Conservation (phyloP, 2,888 invertebrate genomes). For the Corythucha ciliata region DNA sequence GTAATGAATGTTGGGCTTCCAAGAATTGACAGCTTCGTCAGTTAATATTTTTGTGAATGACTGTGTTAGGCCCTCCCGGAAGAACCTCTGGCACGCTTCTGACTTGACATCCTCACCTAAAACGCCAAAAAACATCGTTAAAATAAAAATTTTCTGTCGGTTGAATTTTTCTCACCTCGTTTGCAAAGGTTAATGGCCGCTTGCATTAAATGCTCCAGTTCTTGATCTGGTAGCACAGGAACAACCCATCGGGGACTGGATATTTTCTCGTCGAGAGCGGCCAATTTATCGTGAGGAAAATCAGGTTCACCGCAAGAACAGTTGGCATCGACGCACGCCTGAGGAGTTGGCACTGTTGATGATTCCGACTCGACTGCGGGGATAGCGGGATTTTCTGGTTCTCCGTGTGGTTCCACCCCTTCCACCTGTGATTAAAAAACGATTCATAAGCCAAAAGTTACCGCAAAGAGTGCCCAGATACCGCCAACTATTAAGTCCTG, state of each 20-base stretch:
- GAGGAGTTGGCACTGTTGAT: neutral
- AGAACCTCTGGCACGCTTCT: conserved; percentile 86
- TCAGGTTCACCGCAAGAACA: conserved; percentile 44
- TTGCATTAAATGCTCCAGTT: conserved; percentile 81
- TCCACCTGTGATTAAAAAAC: too few species aligned
- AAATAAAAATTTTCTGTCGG: conserved; percentile 5
- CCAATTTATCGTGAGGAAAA: conserved; percentile 81
- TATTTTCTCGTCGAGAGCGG: conserved; percentile 89
- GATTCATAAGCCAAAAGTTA: too few species aligned
- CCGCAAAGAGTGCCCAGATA: too few species aligned
- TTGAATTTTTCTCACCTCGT: conserved; percentile 51
- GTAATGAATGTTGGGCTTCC: conserved; percentile 94
- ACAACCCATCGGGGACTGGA: conserved; percentile 95
- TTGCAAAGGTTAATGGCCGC: conserved; percentile 79
- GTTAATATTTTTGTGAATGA: conserved; percentile 95
- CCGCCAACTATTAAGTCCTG: too few species aligned
- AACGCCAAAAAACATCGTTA: conserved; percentile 30
- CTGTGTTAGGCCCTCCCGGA: conserved; percentile 83
- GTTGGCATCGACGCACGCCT: conserved; percentile 28
- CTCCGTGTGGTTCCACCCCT: too few species aligned
- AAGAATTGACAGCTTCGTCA: conserved; percentile 94
- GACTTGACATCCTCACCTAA: conserved; percentile 77
- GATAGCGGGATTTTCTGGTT: too few species aligned
- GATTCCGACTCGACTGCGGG: too few species aligned
- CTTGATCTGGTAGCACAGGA: conserved; percentile 92